Evolutionary conservation across 2,888 invertebrate species (phyloP).

Genomic region (Abscondita cerata): DNA sequence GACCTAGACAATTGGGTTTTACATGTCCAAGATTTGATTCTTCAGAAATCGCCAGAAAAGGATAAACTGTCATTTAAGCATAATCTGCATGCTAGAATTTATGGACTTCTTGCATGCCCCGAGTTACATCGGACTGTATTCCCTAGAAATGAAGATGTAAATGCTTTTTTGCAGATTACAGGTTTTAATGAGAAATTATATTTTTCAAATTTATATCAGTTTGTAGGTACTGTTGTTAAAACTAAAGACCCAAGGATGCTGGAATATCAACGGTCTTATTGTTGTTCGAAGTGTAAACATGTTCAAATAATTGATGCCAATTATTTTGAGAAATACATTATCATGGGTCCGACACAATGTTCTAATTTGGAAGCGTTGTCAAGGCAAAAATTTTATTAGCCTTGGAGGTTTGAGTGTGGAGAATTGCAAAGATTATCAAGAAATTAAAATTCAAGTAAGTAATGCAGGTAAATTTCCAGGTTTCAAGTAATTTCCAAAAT

Average conservation of each 20-base stretch:
- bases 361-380: constrained; percentile 65
- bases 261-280: constrained; percentile 75
- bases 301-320: constrained; percentile 70
- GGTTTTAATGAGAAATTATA: constrained; percentile 55
- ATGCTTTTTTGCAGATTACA: constrained; percentile 75
- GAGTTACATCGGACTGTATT: constrained; percentile 71
- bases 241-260: constrained; percentile 78
- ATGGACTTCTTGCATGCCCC: constrained; percentile 72
- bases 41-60: constrained; percentile 56
- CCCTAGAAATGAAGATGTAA: constrained; percentile 74
- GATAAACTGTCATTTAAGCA: constrained; percentile 62
- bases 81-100: constrained; percentile 72
- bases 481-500: no score
- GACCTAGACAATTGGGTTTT: constrained; percentile 69
- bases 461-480: no score
- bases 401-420: constrained; percentile 65
- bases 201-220: background rate
- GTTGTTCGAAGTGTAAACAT: constrained; percentile 80
- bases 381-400: constrained; percentile 62
- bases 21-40: constrained; percentile 66
- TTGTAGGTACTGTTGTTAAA: constrained; percentile 76
- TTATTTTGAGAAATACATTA: constrained; percentile 62
- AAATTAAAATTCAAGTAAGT: constrained; percentile 79
- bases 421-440: constrained; percentile 82
- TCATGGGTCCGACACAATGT: constrained; percentile 62